Evolutionary conservation across 2,113 vertebrate genomes (phyloP), one percentile per base, ranked within the genome.

Genomic region (Prunella fulvescens): DNA sequence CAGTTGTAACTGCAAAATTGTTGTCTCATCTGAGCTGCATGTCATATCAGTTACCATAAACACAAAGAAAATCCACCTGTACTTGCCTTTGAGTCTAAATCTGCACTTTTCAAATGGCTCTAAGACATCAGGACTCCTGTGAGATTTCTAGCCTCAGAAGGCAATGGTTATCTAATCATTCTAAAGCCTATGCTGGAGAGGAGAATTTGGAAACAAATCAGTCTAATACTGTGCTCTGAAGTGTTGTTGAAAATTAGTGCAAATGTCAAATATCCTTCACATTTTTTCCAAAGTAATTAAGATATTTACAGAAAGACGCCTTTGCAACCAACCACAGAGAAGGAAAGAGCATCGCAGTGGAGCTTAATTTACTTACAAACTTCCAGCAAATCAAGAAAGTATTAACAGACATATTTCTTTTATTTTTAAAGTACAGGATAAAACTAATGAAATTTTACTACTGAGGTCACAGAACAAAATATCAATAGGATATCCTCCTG

Each of bases 21-120:
- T 82, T 86, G 51, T 88, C 89, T 96, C 82, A 81, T 81, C 83
- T 93, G 42, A 95, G 17, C 12, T 64, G 13, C 73, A 78, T 74
- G 72, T 96, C 42, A 44, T 69, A 78, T 66, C 70, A 48, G 3
- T 54, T 74, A 60, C 65, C n/a, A 35, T 53, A 81, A 81, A 77
- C 33, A 72, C 25, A 35, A 78, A 72, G 13, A 51, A 61, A 92
- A 93, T 56, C 3, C 28, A 79, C 48, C 48, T 67, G 17, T 45
- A 48, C 15, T 39, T 88, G 19, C 18, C 26, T 89, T 66, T 89
- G 47, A 9, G 14, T 54, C 31, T 72, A 37, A 72, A 85, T 40
- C n/a, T 77, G 40, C 25, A 33, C 26, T 92, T 90, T 65, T 73
- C 86, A 86, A 83, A 82, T 37, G 33, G 12, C 47, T 91, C 7